These are phyloP conservation scores for Protodeltote pygarga DNA, from an alignment of 2,888 invertebrate species.

Conservation along the genomic window DNA sequence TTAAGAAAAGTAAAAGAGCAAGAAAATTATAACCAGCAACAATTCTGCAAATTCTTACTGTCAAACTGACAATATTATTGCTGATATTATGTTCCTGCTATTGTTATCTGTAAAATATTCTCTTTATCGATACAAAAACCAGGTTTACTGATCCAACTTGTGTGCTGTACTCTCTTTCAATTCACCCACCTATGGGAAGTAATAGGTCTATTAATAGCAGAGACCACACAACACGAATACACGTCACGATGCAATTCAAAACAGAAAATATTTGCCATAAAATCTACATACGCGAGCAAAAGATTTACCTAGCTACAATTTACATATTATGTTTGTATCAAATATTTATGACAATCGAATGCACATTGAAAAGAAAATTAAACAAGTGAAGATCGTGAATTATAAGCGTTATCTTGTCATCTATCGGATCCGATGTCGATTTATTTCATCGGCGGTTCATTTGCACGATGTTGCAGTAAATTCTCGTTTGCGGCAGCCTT, in stretches of 20 bases:
- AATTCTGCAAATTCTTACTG: too few species aligned
- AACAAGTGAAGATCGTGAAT: conserved; percentile 63
- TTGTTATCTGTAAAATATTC: too few species aligned
- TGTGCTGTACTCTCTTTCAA: too few species aligned
- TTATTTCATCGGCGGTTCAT: conserved; percentile 77
- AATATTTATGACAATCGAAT: conserved; percentile 47
- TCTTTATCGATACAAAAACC: too few species aligned
- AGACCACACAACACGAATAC: conserved; percentile 41
- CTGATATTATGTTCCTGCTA: too few species aligned
- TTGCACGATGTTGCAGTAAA: conserved; percentile 79
- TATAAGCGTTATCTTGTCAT: conserved; percentile 74
- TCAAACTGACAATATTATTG: too few species aligned
- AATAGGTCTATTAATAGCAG: conserved; percentile 7
- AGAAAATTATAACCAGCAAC: too few species aligned
- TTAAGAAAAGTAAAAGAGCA: too few species aligned
- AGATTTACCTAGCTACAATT: conserved; percentile 36
- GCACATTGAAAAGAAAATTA: conserved; percentile 51
- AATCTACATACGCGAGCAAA: conserved; percentile 38
- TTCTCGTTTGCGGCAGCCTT: conserved; percentile 80
- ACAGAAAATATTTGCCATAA: conserved; percentile 43
- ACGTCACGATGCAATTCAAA: conserved; percentile 37
- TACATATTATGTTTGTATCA: conserved; percentile 45
- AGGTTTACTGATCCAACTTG: too few species aligned
- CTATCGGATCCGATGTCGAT: conserved; percentile 69
- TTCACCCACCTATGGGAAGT: background rate